A percentile compares a stretch with the other conserved stretches of the same genome.
Conservation (phyloP, 2,113 vertebrate genomes). For the Balaenoptera acutorostrata region DNA sequence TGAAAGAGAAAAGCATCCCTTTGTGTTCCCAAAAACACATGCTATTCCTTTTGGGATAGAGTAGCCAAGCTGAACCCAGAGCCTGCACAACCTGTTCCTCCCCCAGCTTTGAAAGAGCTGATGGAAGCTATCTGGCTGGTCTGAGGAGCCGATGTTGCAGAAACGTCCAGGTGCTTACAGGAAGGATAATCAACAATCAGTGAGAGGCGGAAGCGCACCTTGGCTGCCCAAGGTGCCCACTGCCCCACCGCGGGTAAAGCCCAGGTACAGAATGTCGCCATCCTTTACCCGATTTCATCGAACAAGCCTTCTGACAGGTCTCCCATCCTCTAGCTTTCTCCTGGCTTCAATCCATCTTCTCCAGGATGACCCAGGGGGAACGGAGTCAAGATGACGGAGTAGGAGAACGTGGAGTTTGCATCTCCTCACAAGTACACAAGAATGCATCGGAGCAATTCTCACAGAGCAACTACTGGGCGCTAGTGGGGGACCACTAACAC, state of each 20-base stretch:
- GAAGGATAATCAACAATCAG: too few relatives aligned
- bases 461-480: too few relatives aligned
- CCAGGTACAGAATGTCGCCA: neutral
- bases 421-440: too few relatives aligned
- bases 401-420: too few relatives aligned
- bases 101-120: neutral
- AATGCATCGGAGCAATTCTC: too few relatives aligned
- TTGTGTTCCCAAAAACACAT: neutral
- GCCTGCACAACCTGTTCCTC: rapidly evolving
- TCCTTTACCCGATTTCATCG: neutral
- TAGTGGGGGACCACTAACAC: too few relatives aligned
- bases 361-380: neutral
- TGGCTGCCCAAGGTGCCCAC: too few relatives aligned
- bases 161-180: neutral
- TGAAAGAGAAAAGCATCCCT: neutral
- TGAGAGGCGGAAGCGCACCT: too few relatives aligned
- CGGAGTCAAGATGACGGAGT: too few relatives aligned
- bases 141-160: neutral
- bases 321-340: neutral
- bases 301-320: neutral
- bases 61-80: neutral
- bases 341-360: neutral
- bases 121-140: neutral
- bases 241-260: too few relatives aligned
- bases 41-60: neutral